Evolutionary conservation across 1,140 invertebrate genomes (phyloP).

Genomic region (Drosophila oshimai): DNA sequence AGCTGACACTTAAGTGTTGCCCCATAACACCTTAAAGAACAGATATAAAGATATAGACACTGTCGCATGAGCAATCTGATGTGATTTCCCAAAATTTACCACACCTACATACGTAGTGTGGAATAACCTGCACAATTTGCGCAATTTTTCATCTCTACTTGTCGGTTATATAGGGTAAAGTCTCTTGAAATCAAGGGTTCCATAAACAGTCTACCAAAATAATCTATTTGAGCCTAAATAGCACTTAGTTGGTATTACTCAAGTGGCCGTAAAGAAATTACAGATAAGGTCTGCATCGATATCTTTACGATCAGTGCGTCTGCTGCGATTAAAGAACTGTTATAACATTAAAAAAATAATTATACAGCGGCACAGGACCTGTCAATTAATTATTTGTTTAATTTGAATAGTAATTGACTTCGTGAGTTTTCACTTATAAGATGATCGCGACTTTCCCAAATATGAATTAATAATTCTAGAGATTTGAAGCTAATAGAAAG

Average conservation of each 20-base stretch:
- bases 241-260: constrained; percentile 10
- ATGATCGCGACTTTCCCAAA: constrained; percentile 16
- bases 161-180: neutral
- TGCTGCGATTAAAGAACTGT: neutral
- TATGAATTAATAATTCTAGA: constrained; percentile 9
- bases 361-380: neutral
- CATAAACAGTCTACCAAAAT: constrained; percentile 30
- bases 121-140: neutral
- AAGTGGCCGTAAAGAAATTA: constrained; percentile 33
- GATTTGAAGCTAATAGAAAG: neutral
- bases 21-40: constrained; percentile 10
- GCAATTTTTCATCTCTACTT: constrained; percentile 2
- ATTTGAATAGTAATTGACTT: constrained; percentile 27
- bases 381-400: constrained; percentile 20
- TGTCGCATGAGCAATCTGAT: neutral
- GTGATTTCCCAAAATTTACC: neutral
- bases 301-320: constrained; percentile 26
- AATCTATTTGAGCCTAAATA: constrained; percentile 8
- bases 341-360: neutral
- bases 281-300: constrained; percentile 10
- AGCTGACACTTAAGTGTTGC: constrained; percentile 20
- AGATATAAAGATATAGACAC: constrained; percentile 20
- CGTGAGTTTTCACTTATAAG: constrained; percentile 26
- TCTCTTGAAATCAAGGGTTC: constrained; percentile 15
- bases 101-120: neutral